A percentile compares a stretch with the other conserved stretches of the same genome.
Evolutionary conservation across 2,113 vertebrate genomes (phyloP).

Genomic region (Vombatus ursinus): DNA sequence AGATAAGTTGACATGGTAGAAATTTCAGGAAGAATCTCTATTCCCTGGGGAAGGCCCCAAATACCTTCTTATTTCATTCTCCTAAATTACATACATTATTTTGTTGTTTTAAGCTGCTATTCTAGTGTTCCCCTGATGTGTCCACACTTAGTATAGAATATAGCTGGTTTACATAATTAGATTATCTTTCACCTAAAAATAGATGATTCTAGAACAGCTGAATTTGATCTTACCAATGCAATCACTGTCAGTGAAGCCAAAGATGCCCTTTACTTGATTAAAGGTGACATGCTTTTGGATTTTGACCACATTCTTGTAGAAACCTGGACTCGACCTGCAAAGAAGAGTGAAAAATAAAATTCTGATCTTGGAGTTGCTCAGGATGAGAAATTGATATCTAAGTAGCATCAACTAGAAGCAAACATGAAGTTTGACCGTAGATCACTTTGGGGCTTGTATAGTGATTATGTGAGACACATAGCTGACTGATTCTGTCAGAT

Average conservation of each 20-base stretch:
- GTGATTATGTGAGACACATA: background rate
- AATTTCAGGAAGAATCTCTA: background rate
- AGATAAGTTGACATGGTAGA: background rate
- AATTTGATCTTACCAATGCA: constrained; percentile 90
- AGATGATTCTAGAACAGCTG: background rate
- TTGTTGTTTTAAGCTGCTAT: background rate
- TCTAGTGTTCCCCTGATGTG: background rate
- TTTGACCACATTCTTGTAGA: constrained; percentile 96
- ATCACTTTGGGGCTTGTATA: background rate
- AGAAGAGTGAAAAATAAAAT: background rate
- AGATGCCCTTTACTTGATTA: constrained; percentile 99
- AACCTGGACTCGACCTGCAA: constrained; percentile 89
- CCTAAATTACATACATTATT: background rate
- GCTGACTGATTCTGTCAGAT: background rate
- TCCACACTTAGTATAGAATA: background rate
- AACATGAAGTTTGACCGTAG: background rate
- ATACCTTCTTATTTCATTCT: too few relatives aligned
- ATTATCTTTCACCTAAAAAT: background rate
- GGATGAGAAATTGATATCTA: background rate
- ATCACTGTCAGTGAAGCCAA: constrained; percentile 98
- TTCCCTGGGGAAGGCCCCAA: background rate
- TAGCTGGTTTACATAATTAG: constrained; percentile 2
- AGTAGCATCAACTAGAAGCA: background rate
- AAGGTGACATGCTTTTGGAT: constrained; percentile 98
- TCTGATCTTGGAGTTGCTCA: background rate